Percentiles rank a stretch among this genome's conserved stretches.
phyloP scores from a whole-genome alignment of 64 coral and sea anemone species.

The Cladopsammia gracilis region DNA sequence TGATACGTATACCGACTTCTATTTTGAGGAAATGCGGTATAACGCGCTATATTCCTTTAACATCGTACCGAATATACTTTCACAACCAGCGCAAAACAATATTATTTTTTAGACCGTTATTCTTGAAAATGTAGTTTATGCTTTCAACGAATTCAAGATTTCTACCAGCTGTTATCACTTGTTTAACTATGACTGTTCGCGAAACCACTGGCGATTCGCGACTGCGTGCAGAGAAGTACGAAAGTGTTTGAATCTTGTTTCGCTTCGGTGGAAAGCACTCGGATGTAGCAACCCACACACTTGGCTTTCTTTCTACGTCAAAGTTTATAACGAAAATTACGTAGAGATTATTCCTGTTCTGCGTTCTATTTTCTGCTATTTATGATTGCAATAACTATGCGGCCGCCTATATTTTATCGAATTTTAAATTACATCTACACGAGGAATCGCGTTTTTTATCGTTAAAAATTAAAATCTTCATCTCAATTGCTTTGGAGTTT shows the following conservation, averaged over 20 bases:
- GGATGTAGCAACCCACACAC: not conserved
- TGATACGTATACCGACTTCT: not conserved
- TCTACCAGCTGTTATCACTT: not conserved
- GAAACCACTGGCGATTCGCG: not conserved
- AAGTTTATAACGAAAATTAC: not conserved
- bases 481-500: too few relatives aligned
- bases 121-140: not conserved
- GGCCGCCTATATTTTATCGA: not conserved
- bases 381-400: not conserved
- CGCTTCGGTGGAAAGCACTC: not conserved
- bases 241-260: not conserved
- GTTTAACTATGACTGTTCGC: constrained; percentile 12
- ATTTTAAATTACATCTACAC: not conserved
- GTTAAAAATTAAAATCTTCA: too few relatives aligned
- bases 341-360: not conserved
- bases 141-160: not conserved
- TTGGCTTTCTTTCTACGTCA: not conserved
- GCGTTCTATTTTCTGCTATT: not conserved
- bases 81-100: not conserved
- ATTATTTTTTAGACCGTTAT: not conserved
- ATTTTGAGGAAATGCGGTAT: not conserved
- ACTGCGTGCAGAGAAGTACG: not conserved
- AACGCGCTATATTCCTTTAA: not conserved
- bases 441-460: not conserved
- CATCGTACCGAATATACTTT: not conserved